A percentile compares a stretch with the other conserved stretches of the same genome.
Conservation (phyloP, 2,113 vertebrate genomes). For the Pelecanus crispus region DNA sequence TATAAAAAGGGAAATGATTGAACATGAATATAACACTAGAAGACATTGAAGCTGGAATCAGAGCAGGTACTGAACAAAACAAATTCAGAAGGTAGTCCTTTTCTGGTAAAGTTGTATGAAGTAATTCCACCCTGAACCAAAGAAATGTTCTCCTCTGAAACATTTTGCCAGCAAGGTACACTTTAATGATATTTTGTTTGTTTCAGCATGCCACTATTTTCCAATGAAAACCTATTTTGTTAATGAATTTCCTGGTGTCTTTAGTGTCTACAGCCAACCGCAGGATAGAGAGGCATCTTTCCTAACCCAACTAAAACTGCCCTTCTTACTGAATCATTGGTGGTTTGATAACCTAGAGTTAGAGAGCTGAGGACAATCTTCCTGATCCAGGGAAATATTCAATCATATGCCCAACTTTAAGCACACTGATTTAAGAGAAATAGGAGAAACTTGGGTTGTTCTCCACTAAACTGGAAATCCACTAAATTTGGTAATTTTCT, state of each 20-base stretch:
- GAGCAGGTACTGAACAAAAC: neutral
- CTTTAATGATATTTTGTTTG: neutral
- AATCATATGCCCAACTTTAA: neutral
- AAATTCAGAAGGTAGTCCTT: neutral
- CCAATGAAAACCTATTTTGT: neutral
- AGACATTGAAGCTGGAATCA: neutral
- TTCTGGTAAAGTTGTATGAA: neutral
- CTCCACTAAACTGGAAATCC: neutral
- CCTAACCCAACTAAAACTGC: neutral
- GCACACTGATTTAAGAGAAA: neutral
- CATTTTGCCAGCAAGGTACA: neutral
- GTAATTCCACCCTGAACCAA: neutral
- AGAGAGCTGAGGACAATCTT: neutral
- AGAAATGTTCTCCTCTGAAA: neutral
- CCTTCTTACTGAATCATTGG: neutral
- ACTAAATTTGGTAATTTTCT: neutral
- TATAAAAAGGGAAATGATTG: neutral
- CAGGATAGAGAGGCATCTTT: neutral
- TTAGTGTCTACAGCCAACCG: neutral
- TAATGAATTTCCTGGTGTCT: neutral
- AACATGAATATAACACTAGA: neutral
- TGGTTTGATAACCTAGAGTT: neutral
- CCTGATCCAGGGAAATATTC: neutral
- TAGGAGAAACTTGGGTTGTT: neutral
- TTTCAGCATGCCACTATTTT: neutral